A percentile compares a stretch with the other conserved stretches of the same genome.
phyloP scores from a whole-genome alignment of 2,113 vertebrate species.

The Carassius gibelio region DNA sequence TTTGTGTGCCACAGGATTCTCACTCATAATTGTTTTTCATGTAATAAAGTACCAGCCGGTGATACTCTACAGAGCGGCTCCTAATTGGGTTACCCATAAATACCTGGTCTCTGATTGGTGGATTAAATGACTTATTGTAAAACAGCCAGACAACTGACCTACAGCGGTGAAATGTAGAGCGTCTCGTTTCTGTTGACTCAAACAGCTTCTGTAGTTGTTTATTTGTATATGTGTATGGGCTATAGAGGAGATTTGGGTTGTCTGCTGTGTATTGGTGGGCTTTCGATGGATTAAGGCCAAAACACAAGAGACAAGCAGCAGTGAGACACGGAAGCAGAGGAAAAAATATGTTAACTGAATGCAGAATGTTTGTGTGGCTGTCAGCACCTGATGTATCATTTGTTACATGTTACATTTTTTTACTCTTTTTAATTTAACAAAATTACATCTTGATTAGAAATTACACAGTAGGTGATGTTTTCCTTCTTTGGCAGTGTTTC shows the following conservation, averaged over 20 bases:
- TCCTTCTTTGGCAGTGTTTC: background rate
- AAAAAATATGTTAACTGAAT: background rate
- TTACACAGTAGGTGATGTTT: background rate
- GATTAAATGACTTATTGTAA: background rate
- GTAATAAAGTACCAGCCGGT: background rate
- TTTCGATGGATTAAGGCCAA: conserved; percentile 62
- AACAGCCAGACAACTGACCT: conserved; percentile 19
- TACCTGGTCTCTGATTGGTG: conserved; percentile 4
- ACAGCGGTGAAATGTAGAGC: conserved; percentile 38
- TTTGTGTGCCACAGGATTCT: background rate
- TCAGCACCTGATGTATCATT: too few relatives aligned
- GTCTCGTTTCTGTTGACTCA: conserved; percentile 26
- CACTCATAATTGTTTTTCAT: background rate
- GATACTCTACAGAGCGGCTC: background rate
- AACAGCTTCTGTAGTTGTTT: conserved; percentile 25
- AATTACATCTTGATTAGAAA: background rate
- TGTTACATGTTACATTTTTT: too few relatives aligned
- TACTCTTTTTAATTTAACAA: background rate
- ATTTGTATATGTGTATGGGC: conserved; percentile 14
- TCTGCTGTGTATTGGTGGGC: conserved; percentile 42
- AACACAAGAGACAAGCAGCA: conserved; percentile 42
- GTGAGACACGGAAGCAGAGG: background rate
- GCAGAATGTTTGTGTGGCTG: background rate
- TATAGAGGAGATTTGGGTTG: conserved; percentile 56
- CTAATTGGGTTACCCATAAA: background rate